A percentile compares a stretch with the other conserved stretches of the same genome.
Evolutionary conservation across 2,888 invertebrate genomes (phyloP).

Genomic region (Pteria penguin): DNA sequence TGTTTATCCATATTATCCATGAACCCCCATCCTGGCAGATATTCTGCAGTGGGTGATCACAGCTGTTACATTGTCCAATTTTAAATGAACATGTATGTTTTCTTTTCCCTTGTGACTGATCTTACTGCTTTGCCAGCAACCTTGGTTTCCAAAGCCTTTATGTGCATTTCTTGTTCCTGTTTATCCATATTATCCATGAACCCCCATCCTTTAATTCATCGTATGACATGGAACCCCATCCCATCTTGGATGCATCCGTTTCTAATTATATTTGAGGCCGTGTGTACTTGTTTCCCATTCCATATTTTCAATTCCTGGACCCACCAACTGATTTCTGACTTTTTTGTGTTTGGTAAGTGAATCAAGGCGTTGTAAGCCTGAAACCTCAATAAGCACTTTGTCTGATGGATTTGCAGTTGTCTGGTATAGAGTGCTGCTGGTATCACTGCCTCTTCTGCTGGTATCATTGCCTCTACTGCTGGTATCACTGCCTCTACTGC

Average conservation of each 20-base stretch:
- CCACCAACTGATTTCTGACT: constrained; percentile 14
- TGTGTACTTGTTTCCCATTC: constrained; percentile 25
- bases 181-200: background rate
- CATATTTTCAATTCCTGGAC: constrained; percentile 10
- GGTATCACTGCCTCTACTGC: too few relatives aligned
- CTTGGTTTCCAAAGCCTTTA: constrained; percentile 14
- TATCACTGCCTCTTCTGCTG: too few relatives aligned
- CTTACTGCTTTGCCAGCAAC: constrained; percentile 7
- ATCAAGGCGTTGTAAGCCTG: constrained; percentile 3
- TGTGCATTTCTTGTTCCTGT: constrained; percentile 14
- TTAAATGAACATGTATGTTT: background rate
- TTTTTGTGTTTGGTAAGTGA: background rate
- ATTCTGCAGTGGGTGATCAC: background rate
- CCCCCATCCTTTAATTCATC: constrained; percentile 1
- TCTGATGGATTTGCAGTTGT: constrained; percentile 17
- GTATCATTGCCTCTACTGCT: too few relatives aligned
- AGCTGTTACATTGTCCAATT: constrained; percentile 12
- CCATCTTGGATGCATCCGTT: constrained; percentile 14
- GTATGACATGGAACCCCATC: constrained; percentile 17
- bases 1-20: background rate
- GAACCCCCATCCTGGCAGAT: too few relatives aligned
- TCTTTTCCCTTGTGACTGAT: background rate
- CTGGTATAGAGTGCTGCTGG: constrained; percentile 10
- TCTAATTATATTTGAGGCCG: constrained; percentile 1
- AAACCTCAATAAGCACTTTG: background rate